Conservation (phyloP, 2,113 vertebrate species). For the Hippoglossus stenolepis region DNA sequence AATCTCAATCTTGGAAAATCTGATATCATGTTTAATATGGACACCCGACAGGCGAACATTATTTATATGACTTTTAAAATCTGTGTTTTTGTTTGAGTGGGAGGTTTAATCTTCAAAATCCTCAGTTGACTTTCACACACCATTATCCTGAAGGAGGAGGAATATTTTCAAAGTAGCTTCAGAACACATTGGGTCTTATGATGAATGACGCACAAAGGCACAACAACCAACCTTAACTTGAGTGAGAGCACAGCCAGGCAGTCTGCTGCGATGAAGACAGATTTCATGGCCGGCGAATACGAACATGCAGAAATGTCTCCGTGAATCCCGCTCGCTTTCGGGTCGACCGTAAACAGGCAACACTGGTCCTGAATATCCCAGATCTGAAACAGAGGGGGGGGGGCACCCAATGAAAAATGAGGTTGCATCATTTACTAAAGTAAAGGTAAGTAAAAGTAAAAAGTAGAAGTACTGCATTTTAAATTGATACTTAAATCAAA, state of each 20-base stretch:
- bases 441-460: neutral
- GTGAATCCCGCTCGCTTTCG: slow-evolving; percentile 74
- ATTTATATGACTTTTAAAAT: neutral
- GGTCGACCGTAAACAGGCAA: slow-evolving; percentile 78
- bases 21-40: neutral
- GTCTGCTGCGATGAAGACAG: slow-evolving; percentile 76
- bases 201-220: slow-evolving; percentile 28
- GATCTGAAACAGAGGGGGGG: slow-evolving; percentile 70
- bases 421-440: neutral
- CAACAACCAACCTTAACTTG: slow-evolving; percentile 74
- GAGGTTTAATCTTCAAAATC: slow-evolving; percentile 23
- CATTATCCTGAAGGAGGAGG: no score
- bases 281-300: slow-evolving; percentile 66
- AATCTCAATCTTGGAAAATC: neutral
- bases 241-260: slow-evolving; percentile 74
- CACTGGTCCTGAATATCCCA: slow-evolving; percentile 83
- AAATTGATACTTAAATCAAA: neutral
- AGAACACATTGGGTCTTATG: slow-evolving; percentile 2
- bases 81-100: neutral
- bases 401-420: neutral
- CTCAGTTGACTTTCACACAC: neutral
- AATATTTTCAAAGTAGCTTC: no score
- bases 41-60: neutral
- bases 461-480: neutral
- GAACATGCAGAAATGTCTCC: slow-evolving; percentile 77